These are phyloP conservation scores for Leucosticte australis DNA, from an alignment of 2,113 vertebrate species.

Conservation along the genomic window DNA sequence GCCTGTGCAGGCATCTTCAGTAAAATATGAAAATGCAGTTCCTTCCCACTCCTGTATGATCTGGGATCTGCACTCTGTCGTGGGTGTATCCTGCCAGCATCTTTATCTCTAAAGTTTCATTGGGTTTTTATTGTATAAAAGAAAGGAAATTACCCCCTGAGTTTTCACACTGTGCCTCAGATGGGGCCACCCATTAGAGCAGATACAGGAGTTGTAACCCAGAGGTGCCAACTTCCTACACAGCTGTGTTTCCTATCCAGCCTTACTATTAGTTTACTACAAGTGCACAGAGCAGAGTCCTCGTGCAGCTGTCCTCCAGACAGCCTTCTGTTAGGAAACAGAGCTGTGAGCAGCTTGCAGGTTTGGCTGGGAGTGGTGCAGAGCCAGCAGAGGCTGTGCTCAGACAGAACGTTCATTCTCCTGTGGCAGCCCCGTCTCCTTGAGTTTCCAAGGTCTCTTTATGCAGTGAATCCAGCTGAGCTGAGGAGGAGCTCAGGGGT, in stretches of 20 bases:
- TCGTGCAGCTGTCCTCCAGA: neutral
- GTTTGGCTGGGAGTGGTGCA: neutral
- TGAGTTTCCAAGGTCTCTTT: neutral
- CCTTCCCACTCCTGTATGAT: neutral
- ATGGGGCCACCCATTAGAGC: neutral
- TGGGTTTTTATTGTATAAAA: neutral
- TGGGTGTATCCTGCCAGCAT: neutral
- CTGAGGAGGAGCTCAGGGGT: neutral
- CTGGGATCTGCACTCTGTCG: neutral
- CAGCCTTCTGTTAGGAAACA: neutral
- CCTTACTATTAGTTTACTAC: neutral
- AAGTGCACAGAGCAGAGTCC: neutral
- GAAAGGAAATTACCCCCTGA: neutral
- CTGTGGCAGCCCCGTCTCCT: neutral
- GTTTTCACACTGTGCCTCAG: neutral
- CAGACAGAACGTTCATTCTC: neutral
- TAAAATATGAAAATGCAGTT: neutral
- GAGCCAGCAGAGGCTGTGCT: neutral
- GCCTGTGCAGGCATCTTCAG: neutral
- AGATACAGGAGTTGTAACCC: neutral
- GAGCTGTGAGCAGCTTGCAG: neutral
- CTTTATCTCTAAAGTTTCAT: neutral
- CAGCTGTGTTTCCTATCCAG: neutral
- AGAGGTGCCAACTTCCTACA: neutral
- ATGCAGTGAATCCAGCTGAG: neutral